Base-by-base conservation (phyloP, 2,888 invertebrate species). In the Callyntrura guangdongensis region DNA sequence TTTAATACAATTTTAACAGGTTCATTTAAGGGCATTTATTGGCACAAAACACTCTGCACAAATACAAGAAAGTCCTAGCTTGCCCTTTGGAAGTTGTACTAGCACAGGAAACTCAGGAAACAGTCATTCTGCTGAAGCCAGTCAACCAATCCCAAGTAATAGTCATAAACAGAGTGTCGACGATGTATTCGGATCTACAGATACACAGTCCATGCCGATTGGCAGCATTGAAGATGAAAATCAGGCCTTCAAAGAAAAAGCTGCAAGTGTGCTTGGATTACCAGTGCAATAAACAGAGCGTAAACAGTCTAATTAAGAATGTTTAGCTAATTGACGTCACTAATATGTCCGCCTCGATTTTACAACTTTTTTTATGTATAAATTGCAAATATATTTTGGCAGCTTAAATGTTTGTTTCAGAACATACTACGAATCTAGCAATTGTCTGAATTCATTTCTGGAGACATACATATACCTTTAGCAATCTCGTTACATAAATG, bases 11-110 rank as follows among this genome's bases (percentile, higher is more conserved):
- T 17, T 9, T 64, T 25, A 56, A 17, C 59, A 93, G 92, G 91
- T 93, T 56, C 93, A 93, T 59, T 85, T 93, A 27, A 90, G 93
- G 22, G 47, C 92, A 47, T 93, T 93, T 81, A 92, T 91, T 82
- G 92, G 91, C 12, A 93, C 93, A 14, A 93, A 92, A 64, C 84
- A 89, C 25, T 69, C 90, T 8, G 92, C 92, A 14, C 91, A 91
- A 69, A 27, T 87, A 0, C 81, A 86, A n/a, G 81, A 86, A 59
- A 25, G 20, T 45, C 72, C 47, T 22, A 11, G 8, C 8, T 17
- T 8, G 61, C 8, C 27, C 17, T 4, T 1, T 25, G 53, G 27
- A 17, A 69, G 53, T 9, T 25, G 22, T 20, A 64, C 53, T 25
- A 81, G 74, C 59, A 25, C 64, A 12, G 64, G 25, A 17, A 8